phyloP scores from a whole-genome alignment of 1,140 invertebrate species.

The Drosophila mauritiana region DNA sequence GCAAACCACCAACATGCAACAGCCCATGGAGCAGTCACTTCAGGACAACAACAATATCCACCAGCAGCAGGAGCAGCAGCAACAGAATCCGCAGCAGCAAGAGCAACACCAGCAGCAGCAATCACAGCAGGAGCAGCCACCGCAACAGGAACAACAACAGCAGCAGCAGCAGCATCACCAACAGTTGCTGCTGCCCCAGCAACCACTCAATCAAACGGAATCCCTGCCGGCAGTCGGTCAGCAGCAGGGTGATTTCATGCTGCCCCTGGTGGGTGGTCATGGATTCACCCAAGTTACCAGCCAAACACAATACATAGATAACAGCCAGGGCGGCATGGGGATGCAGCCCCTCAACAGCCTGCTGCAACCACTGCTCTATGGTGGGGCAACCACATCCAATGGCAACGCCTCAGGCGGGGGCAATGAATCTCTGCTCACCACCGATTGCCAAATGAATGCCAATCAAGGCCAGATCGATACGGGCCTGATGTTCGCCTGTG shows the following conservation, averaged over 20 bases:
- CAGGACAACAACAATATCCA: constrained; percentile 19
- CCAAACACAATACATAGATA: constrained; percentile 58
- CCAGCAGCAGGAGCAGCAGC: constrained; percentile 42
- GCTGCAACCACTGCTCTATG: constrained; percentile 64
- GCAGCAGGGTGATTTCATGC: constrained; percentile 60
- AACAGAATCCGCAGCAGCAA: constrained; percentile 1
- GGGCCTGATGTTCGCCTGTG: constrained; percentile 53
- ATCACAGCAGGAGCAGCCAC: constrained; percentile 15
- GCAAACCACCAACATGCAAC: constrained; percentile 28
- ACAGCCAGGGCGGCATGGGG: constrained; percentile 44
- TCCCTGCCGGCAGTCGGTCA: constrained; percentile 17
- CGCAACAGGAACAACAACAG: constrained; percentile 25
- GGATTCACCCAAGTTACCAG: constrained; percentile 43
- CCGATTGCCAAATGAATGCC: constrained; percentile 41
- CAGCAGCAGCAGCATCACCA: constrained; percentile 24
- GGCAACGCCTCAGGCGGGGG: constrained; percentile 19
- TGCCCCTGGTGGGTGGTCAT: constrained; percentile 51
- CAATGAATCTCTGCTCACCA: constrained; percentile 27
- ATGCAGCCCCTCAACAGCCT: constrained; percentile 66
- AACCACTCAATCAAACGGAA: constrained; percentile 25
- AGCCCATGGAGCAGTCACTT: constrained; percentile 35
- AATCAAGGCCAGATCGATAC: constrained; percentile 51
- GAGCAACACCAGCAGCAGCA: constrained; percentile 24
- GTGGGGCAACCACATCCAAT: constrained; percentile 2
- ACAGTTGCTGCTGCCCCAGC: constrained; percentile 35